A percentile compares a stretch with the other conserved stretches of the same genome.
Evolutionary conservation across 2,113 vertebrate genomes (phyloP).

Genomic region (Syngnathus typhle): DNA sequence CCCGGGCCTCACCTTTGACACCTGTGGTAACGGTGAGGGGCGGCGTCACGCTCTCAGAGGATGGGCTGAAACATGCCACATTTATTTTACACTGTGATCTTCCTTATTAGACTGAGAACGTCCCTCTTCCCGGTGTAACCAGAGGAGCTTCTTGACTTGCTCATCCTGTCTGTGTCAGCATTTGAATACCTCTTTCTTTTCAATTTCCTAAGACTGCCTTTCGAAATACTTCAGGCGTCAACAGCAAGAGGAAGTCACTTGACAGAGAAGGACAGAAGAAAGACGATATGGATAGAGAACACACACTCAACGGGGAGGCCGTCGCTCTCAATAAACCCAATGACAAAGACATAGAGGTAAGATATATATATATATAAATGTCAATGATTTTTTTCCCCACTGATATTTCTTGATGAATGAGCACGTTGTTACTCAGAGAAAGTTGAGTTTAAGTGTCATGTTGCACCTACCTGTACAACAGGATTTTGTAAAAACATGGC

Average conservation of each 20-base stretch:
- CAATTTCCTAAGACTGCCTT: neutral
- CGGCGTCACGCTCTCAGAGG: neutral
- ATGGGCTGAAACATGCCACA: neutral
- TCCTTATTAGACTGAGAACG: neutral
- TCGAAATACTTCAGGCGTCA: neutral
- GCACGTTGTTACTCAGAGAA: slow-evolving; percentile 8
- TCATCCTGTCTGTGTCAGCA: slow-evolving; percentile 2
- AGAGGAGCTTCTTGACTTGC: slow-evolving; percentile 23
- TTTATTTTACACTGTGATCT: neutral
- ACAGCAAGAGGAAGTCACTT: neutral
- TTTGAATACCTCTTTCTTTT: neutral
- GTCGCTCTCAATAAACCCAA: slow-evolving; percentile 23
- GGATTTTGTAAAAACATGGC: neutral
- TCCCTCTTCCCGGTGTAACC: neutral
- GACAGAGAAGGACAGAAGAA: neutral
- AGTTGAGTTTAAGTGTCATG: slow-evolving; percentile 17
- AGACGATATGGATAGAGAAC: slow-evolving; percentile 14
- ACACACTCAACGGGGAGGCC: slow-evolving; percentile 9
- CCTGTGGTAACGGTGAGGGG: neutral
- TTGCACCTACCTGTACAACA: slow-evolving; percentile 4
- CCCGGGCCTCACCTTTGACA: too few relatives aligned
- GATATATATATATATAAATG: neutral
- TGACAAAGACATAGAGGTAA: slow-evolving; percentile 41
- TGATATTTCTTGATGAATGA: slow-evolving; percentile 11
- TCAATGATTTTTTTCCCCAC: neutral